phyloP scores from a whole-genome alignment of 2,113 vertebrate species.

The Sebastes fasciatus region DNA sequence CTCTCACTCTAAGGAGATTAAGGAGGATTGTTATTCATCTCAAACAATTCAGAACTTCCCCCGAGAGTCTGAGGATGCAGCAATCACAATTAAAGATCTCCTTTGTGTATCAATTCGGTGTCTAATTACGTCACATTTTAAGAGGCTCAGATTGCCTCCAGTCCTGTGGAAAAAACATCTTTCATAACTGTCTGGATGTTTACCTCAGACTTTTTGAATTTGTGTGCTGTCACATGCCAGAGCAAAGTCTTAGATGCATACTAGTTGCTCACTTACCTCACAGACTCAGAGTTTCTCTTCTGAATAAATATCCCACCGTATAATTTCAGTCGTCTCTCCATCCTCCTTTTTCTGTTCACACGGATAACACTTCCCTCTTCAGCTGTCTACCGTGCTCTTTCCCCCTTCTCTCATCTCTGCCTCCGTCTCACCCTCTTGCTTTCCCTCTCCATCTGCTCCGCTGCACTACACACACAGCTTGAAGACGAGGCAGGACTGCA shows the following conservation, averaged over 20 bases:
- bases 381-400: conserved; percentile 36
- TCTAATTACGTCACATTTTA: conserved; percentile 8
- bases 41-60: conserved; percentile 22
- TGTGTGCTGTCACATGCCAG: conserved; percentile 7
- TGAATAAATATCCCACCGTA: conserved; percentile 29
- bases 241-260: conserved; percentile 11
- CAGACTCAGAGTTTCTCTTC: conserved; percentile 39
- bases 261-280: conserved; percentile 64
- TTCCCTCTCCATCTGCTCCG: conserved; percentile 47
- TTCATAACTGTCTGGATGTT: background rate
- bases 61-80: background rate
- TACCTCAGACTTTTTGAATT: conserved; percentile 1
- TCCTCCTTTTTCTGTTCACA: background rate
- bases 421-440: conserved; percentile 23
- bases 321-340: conserved; percentile 26
- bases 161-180: background rate
- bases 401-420: conserved; percentile 36
- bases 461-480: conserved; percentile 53
- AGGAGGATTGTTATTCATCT: conserved; percentile 2
- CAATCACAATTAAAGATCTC: conserved; percentile 9
- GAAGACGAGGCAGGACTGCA: conserved; percentile 59
- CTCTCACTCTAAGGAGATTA: conserved; percentile 6
- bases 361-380: conserved; percentile 34
- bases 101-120: background rate
- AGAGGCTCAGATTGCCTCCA: background rate